These are phyloP conservation scores for Parelbella ahira DNA, from an alignment of 2,888 invertebrate genomes.

Conservation along the genomic window DNA sequence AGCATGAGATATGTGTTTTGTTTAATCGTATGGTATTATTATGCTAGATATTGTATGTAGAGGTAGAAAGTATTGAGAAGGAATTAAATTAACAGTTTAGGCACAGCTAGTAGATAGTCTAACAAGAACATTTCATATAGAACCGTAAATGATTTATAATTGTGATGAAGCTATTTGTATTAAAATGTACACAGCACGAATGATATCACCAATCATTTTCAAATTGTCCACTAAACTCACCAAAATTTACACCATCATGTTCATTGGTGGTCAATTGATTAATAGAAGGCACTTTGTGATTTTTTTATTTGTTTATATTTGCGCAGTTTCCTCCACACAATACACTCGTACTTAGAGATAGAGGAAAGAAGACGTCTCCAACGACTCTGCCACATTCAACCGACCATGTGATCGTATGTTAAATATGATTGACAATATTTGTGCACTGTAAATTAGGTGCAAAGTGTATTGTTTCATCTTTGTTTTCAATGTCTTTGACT, in stretches of 20 bases:
- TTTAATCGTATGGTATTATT: not conserved
- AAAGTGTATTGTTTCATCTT: conserved; percentile 28
- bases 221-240: conserved; percentile 9
- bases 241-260: conserved; percentile 5
- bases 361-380: conserved; percentile 56
- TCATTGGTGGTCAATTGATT: conserved; percentile 19
- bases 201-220: conserved; percentile 5
- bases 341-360: conserved; percentile 76
- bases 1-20: conserved; percentile 31
- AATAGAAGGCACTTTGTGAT: conserved; percentile 24
- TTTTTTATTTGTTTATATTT: conserved; percentile 58
- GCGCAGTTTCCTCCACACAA: conserved; percentile 74
- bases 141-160: no score
- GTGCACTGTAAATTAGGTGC: conserved; percentile 60
- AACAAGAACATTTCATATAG: no score
- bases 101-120: no score
- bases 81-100: no score
- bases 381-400: conserved; percentile 64
- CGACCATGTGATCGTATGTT: conserved; percentile 66
- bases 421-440: conserved; percentile 44
- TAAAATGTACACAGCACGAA: conserved; percentile 18
- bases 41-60: no score
- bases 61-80: no score
- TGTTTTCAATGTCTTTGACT: conserved; percentile 2
- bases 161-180: not conserved